Evolutionary conservation across 2,797 vertebrate species (phyloP).

Genomic region (Platyrinchus mystaceus): DNA sequence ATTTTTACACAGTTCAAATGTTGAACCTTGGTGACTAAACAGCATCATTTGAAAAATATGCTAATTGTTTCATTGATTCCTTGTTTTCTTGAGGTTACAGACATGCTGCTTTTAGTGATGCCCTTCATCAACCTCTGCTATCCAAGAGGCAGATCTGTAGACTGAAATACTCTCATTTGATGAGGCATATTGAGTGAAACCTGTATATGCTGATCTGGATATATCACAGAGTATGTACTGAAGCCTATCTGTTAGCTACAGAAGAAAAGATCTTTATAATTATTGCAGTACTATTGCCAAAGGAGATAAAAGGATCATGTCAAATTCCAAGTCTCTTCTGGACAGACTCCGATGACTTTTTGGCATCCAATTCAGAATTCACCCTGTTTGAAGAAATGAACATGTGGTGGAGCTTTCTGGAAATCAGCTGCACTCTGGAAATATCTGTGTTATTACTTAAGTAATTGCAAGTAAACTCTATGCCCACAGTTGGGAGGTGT

Average conservation of each 20-base stretch:
- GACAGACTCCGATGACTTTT: background rate
- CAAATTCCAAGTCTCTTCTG: slow-evolving; percentile 28
- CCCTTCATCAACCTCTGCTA: background rate
- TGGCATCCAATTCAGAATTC: slow-evolving; percentile 1
- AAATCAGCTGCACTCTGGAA: slow-evolving; percentile 32
- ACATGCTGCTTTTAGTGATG: background rate
- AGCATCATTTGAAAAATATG: background rate
- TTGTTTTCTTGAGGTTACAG: background rate
- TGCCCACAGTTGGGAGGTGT: background rate
- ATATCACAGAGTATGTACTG: slow-evolving; percentile 10
- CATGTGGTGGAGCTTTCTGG: slow-evolving; percentile 2
- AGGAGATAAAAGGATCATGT: slow-evolving; percentile 30
- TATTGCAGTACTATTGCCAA: slow-evolving; percentile 29
- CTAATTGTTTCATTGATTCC: background rate
- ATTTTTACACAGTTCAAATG: background rate
- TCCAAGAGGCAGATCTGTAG: background rate
- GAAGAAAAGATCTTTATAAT: slow-evolving; percentile 10
- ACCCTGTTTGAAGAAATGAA: slow-evolving; percentile 4
- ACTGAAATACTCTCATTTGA: background rate
- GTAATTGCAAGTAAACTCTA: background rate
- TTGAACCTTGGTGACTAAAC: background rate
- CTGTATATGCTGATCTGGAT: background rate
- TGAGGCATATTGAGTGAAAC: background rate
- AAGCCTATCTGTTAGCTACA: slow-evolving; percentile 15
- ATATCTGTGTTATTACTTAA: slow-evolving; percentile 32